Percentiles rank a stretch among this genome's conserved stretches.
Evolutionary conservation across 2,888 invertebrate species (phyloP).

Genomic region (Meandrusa payeni): DNA sequence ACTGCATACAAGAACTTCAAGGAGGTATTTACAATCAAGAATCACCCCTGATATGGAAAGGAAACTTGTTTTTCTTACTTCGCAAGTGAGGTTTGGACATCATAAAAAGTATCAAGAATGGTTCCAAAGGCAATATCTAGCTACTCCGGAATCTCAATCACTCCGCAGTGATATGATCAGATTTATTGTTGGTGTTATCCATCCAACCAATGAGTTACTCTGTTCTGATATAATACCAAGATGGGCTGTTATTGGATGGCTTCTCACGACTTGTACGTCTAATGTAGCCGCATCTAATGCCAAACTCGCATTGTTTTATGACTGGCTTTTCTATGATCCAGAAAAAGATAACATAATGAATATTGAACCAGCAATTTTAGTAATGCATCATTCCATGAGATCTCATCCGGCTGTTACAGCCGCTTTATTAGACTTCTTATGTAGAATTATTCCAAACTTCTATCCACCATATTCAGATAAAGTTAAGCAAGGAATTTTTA

Average conservation of each 20-base stretch:
- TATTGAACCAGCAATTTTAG: conserved; percentile 95
- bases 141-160: conserved; percentile 94
- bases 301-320: conserved; percentile 94
- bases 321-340: conserved; percentile 95
- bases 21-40: conserved; percentile 90
- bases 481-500: conserved; percentile 90
- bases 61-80: conserved; percentile 92
- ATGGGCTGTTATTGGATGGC: conserved; percentile 97
- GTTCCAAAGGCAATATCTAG: conserved; percentile 95
- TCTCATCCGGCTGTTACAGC: conserved; percentile 95
- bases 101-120: conserved; percentile 97
- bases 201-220: conserved; percentile 94
- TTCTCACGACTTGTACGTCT: conserved; percentile 94
- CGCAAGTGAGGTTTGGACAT: conserved; percentile 92
- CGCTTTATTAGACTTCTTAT: conserved; percentile 93
- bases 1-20: conserved; percentile 91
- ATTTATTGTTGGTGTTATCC: conserved; percentile 96
- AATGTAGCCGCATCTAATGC: conserved; percentile 94
- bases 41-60: conserved; percentile 96
- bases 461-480: conserved; percentile 89
- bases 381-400: conserved; percentile 96
- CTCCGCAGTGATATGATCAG: conserved; percentile 95
- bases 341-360: conserved; percentile 97
- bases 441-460: conserved; percentile 94
- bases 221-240: conserved; percentile 97